Evolutionary conservation across 2,888 invertebrate genomes (phyloP), one percentile per base, ranked within the genome.

Genomic region (Phlogophora meticulosa): DNA sequence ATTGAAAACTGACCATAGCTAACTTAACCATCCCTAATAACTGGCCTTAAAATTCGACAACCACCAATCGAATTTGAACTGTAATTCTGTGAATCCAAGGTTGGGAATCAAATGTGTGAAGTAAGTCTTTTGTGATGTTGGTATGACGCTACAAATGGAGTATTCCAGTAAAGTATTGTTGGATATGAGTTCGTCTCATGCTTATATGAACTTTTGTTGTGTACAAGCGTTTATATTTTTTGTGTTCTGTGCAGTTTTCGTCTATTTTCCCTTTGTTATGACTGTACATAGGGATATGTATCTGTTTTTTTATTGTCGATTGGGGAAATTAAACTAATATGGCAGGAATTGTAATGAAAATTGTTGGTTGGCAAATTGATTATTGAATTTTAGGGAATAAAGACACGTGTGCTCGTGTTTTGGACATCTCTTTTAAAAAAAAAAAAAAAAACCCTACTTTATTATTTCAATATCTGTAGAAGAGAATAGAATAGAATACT

Each of bases 1-100:
- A 82, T 85, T 87, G 82, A 87, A 85, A 83, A 86, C 87, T 84
- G 83, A 78, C 85, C 84, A 69, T 80, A 67, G 77, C 67, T 71
- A 74, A 72, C 72, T 76, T 65, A 80, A 78, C 76, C 72, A 24
- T 4, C 28, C 38, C 45, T 59, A 46, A 63, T 56, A 72, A 64
- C 48, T 46, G 45, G 74, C 74, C 76, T 72, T 78, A 75, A 74
- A 67, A 63, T 69, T 64, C 9, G 1, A 24, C 1, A 7, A n/a
- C 11, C 20, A 36, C 17, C 51, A 55, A 49, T 28, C 9, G 13
- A 75, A 48, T 52, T 51, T 45, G 7, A 15, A 62, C 74, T 55
- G 5, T 71, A 53, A 49, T 4, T 7, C 7, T 0, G n/a, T 0
- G 0, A 0, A 0, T 0, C 0, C 20, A 76, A 55, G 52, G 67